phyloP scores from a whole-genome alignment of 2,113 vertebrate species.

The Herpetotheres cachinnans region DNA sequence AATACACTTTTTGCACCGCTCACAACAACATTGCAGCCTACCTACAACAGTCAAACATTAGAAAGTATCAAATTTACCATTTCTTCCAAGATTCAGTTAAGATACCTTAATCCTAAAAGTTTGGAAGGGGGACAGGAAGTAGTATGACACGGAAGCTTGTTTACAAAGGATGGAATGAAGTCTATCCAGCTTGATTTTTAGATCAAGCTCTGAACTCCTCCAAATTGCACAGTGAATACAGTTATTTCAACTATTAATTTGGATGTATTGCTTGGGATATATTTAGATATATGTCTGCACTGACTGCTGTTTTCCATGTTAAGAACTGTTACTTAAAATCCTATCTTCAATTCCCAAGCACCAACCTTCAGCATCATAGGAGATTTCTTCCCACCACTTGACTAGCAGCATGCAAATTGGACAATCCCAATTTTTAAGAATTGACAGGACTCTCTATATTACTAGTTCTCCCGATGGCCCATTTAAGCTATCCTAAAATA shows the following conservation, averaged over 20 bases:
- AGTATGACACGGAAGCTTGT: not conserved
- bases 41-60: not conserved
- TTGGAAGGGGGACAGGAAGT: not conserved
- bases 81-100: not conserved
- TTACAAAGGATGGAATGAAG: not conserved
- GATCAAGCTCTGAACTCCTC: not conserved
- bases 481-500: not conserved
- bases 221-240: too few relatives aligned
- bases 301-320: not conserved
- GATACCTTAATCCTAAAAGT: not conserved
- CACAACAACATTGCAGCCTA: rapidly evolving
- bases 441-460: not conserved
- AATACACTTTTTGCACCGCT: not conserved
- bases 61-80: not conserved
- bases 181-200: not conserved
- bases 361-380: not conserved
- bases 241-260: not conserved
- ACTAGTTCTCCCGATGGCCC: too few relatives aligned
- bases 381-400: not conserved
- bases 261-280: not conserved
- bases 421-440: not conserved
- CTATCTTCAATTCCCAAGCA: not conserved
- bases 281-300: not conserved
- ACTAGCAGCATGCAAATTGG: not conserved
- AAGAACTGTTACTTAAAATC: not conserved